Evolutionary conservation across 1,140 invertebrate genomes (phyloP).

Genomic region (Heliconius himera): DNA sequence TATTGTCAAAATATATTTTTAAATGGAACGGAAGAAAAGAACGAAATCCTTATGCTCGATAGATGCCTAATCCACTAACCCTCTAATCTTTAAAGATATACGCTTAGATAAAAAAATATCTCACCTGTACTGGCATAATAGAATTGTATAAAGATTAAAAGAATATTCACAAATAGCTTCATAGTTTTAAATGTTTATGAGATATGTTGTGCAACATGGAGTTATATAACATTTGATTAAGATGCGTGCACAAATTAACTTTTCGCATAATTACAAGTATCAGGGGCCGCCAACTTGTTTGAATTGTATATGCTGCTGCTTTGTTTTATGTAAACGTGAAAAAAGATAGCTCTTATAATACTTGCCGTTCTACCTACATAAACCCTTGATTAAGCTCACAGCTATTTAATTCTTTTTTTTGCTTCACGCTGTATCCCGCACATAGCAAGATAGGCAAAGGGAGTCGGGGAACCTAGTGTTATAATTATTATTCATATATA

Average conservation of each 20-base stretch:
- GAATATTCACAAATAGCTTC: slow-evolving; percentile 40
- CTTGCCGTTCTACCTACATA: too few relatives aligned
- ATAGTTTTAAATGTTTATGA: slow-evolving; percentile 36
- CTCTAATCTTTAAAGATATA: too few relatives aligned
- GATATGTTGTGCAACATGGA: slow-evolving; percentile 11
- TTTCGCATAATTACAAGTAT: slow-evolving; percentile 29
- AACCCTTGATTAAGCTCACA: too few relatives aligned
- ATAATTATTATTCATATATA: too few relatives aligned
- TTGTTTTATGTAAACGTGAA: neutral
- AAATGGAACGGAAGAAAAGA: too few relatives aligned
- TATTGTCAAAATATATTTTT: too few relatives aligned
- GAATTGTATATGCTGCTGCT: neutral
- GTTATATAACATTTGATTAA: slow-evolving; percentile 39
- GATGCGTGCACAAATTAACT: slow-evolving; percentile 30
- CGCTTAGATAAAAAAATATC: neutral
- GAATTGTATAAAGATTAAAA: slow-evolving; percentile 31
- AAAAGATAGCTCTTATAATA: neutral
- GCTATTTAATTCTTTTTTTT: neutral
- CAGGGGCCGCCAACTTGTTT: slow-evolving; percentile 27
- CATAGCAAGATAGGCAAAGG: too few relatives aligned
- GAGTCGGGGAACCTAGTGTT: too few relatives aligned
- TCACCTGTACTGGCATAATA: slow-evolving; percentile 17
- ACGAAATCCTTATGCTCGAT: too few relatives aligned
- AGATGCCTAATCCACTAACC: too few relatives aligned
- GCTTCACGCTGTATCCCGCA: neutral